Evolutionary conservation across 35 echinoderm and acorn worm genomes (phyloP), one percentile per base, ranked within the genome.

Genomic region (Amphiura filiformis): DNA sequence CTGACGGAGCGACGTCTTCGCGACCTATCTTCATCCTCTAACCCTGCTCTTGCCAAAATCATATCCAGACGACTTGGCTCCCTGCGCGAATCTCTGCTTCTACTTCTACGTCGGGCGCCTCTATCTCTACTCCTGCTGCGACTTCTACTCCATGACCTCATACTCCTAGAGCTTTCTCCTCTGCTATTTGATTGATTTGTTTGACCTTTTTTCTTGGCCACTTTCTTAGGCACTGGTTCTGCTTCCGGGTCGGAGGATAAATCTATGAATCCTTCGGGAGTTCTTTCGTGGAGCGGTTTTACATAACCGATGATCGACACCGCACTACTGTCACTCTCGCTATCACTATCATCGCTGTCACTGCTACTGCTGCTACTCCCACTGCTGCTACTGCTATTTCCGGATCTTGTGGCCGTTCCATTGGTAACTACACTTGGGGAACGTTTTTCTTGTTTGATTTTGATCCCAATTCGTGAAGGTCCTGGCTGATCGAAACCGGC

Each of bases 251-350:
- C 86, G 30, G 87, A 87, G 18, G 91, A 93, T 56, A 93, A 41
- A 20, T 70, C 39, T 13, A 89, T 76, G 39, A 87, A 82, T 39
- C 40, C 35, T 49, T 92, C 93, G n/a, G 95, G 95, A 34, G 95
- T 98, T 37, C 95, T 80, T 80, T 88, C 77, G 40, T 83, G 76
- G 20, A 83, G 77, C 14, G 92, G 89, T 61, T 93, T 86, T 14
- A 91, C 36, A 56, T 86, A 91, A 3, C 86, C 95, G 31, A 98
- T 61, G 44, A 94, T 91, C 83, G 91, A 89, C 22, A 98, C 87
- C 31, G 91, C 93, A 42, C 84, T 90, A 33, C 77, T 75, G 17
- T 84, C 90, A n/a, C 84, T 83, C 26, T 90, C 85, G 36, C 90
- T 84, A 32, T 82, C 89, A 80, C 86, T 87, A 32, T 65, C 64